Evolutionary conservation across 1,140 invertebrate genomes (phyloP).

Genomic region (Drosophila navojoa): DNA sequence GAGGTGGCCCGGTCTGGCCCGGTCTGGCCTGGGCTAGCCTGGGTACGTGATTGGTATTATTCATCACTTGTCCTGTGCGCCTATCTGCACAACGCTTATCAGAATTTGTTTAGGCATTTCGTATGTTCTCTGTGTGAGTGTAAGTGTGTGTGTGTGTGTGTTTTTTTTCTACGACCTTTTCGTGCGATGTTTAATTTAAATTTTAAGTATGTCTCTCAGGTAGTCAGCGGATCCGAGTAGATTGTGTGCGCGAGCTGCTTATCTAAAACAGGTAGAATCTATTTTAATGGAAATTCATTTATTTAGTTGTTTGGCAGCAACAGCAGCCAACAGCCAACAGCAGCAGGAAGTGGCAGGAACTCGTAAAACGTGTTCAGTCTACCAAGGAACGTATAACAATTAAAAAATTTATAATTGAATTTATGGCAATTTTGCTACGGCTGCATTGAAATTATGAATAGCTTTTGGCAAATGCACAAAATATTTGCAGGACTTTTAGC

Average conservation of each 20-base stretch:
- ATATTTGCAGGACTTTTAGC: constrained; percentile 59
- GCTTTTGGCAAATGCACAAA: constrained; percentile 37
- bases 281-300: constrained; percentile 62
- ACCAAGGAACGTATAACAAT: constrained; percentile 16
- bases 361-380: constrained; percentile 20
- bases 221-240: constrained; percentile 34
- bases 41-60: constrained; percentile 82
- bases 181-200: constrained; percentile 73
- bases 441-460: constrained; percentile 45
- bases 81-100: constrained; percentile 64
- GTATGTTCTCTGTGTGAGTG: constrained; percentile 20
- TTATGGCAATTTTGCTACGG: constrained; percentile 55
- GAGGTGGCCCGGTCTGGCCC: constrained; percentile 41
- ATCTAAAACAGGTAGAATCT: constrained; percentile 70
- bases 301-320: constrained; percentile 33
- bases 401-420: constrained; percentile 66
- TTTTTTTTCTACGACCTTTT: constrained; percentile 24
- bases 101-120: constrained; percentile 70
- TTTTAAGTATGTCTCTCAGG: constrained; percentile 74
- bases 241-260: constrained; percentile 32
- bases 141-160: too few species aligned
- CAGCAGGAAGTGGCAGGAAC: constrained; percentile 19
- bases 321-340: constrained; percentile 1
- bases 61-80: constrained; percentile 73
- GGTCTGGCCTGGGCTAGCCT: too few species aligned